Conservation (phyloP, 2,888 invertebrate genomes). For the Buathra laborator region DNA sequence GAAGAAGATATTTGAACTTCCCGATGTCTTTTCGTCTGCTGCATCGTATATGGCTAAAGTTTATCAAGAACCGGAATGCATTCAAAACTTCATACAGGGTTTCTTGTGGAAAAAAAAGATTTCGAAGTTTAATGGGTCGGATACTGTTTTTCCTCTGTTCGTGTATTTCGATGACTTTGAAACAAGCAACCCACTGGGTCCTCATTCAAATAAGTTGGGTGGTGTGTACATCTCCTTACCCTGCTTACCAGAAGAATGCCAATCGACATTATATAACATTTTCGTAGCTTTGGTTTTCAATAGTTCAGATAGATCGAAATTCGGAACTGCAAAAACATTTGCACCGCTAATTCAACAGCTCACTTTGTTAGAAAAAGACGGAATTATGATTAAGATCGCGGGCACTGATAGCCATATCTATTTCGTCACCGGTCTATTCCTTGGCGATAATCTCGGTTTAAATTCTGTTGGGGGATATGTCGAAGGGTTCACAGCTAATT, state of each 20-base stretch:
- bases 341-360: background rate
- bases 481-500: conserved; percentile 63
- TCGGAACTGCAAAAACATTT: background rate
- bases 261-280: conserved; percentile 69
- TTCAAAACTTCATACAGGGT: conserved; percentile 1
- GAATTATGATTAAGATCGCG: background rate
- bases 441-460: background rate
- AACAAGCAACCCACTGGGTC: background rate
- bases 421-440: background rate
- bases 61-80: background rate
- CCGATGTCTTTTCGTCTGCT: conserved; percentile 44
- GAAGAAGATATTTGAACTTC: conserved; percentile 27
- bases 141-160: background rate
- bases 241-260: conserved; percentile 69
- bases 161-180: background rate
- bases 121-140: background rate
- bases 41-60: conserved; percentile 48
- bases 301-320: background rate
- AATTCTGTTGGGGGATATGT: background rate
- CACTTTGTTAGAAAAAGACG: background rate
- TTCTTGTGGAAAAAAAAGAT: background rate
- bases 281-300: conserved; percentile 71
- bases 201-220: background rate
- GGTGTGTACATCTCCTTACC: background rate
- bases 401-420: background rate